Evolutionary conservation across 2,113 vertebrate species (phyloP).

Genomic region (Myodes glareolus): DNA sequence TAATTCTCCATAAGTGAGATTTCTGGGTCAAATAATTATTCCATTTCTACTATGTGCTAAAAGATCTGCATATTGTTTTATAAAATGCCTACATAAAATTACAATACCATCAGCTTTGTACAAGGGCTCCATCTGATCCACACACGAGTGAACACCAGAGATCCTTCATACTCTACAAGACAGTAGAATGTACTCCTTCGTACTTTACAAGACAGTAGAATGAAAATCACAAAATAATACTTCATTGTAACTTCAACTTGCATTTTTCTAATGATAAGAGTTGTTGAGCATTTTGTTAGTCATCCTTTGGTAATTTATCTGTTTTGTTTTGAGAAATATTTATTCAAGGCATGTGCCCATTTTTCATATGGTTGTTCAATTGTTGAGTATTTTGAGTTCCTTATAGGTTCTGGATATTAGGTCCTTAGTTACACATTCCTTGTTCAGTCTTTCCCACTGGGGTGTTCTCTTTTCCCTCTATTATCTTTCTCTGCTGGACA

Average conservation of each 20-base stretch:
- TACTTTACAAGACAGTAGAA: not conserved
- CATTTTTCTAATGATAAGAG: not conserved
- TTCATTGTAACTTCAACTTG: not conserved
- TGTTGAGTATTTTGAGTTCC: not conserved
- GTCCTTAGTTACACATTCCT: not conserved
- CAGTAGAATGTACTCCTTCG: not conserved
- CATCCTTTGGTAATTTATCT: not conserved
- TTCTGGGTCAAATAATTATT: not conserved
- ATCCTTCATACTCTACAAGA: not conserved
- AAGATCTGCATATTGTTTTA: not conserved
- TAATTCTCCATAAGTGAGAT: not conserved
- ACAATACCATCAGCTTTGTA: not conserved
- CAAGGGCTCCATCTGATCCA: not conserved
- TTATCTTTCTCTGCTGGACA: not conserved
- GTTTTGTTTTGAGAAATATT: not conserved
- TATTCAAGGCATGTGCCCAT: not conserved
- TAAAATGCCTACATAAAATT: not conserved
- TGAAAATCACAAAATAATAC: not conserved
- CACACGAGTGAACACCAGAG: not conserved
- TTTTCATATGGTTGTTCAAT: not conserved
- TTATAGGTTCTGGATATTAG: not conserved
- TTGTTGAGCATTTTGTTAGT: not conserved
- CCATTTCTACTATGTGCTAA: not conserved
- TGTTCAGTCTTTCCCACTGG: not conserved
- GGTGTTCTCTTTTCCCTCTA: not conserved